phyloP scores from a whole-genome alignment of 2,888 invertebrate species.

The Scrobipalpa costella region DNA sequence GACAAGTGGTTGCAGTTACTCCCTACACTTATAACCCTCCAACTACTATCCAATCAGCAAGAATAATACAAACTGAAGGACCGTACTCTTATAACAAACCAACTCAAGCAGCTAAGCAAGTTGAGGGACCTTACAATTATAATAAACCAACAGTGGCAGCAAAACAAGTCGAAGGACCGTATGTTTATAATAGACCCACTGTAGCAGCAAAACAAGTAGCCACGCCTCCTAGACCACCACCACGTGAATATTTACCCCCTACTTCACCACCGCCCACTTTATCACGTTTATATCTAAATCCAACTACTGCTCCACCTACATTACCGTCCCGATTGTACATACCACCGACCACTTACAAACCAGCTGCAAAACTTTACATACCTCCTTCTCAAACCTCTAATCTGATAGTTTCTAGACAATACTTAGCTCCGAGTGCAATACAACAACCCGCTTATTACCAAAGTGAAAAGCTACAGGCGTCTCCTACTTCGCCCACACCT shows the following conservation, averaged over 20 bases:
- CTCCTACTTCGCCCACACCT: slow-evolving; percentile 46
- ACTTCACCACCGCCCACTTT: slow-evolving; percentile 48
- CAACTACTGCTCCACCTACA: slow-evolving; percentile 49
- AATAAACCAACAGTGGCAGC: slow-evolving; percentile 39
- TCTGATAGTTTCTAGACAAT: slow-evolving; percentile 51
- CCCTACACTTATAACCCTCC: slow-evolving; percentile 51
- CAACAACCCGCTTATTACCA: slow-evolving; percentile 46
- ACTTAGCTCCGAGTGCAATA: slow-evolving; percentile 49
- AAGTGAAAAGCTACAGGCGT: slow-evolving; percentile 47
- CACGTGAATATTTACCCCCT: slow-evolving; percentile 46
- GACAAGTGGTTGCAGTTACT: slow-evolving; percentile 46
- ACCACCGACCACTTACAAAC: slow-evolving; percentile 61
- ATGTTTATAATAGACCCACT: slow-evolving; percentile 50
- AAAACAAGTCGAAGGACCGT: slow-evolving; percentile 37
- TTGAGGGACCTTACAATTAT: slow-evolving; percentile 36
- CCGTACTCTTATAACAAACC: slow-evolving; percentile 50
- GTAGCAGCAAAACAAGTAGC: slow-evolving; percentile 45
- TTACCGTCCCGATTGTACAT: slow-evolving; percentile 54
- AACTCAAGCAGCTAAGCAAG: slow-evolving; percentile 31
- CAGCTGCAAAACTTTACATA: slow-evolving; percentile 56
- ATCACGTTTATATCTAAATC: slow-evolving; percentile 46
- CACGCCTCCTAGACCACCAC: slow-evolving; percentile 43
- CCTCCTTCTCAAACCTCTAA: slow-evolving; percentile 48
- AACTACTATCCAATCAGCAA: slow-evolving; percentile 30
- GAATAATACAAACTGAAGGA: slow-evolving; percentile 29